Evolutionary conservation across 2,888 invertebrate genomes (phyloP).

Genomic region (Andrena marginata): DNA sequence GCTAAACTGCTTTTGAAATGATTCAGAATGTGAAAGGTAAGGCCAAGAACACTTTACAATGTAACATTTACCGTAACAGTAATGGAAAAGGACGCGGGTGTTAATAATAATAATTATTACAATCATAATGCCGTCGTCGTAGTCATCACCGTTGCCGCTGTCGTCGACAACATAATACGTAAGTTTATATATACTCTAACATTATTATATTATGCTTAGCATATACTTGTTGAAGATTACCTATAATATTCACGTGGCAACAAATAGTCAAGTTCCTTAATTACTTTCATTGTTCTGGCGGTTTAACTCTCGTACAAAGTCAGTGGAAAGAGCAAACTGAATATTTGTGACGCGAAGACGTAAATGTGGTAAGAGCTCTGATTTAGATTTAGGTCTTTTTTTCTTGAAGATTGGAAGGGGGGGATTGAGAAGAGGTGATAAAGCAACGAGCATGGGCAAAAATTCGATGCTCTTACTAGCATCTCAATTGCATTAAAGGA

Average conservation of each 20-base stretch:
- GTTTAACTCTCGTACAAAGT: constrained; percentile 81
- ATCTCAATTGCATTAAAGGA: not conserved
- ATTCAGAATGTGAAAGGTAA: constrained; percentile 22
- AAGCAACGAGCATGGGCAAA: not conserved
- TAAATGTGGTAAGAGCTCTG: constrained; percentile 2
- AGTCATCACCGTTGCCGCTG: constrained; percentile 71
- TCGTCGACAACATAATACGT: constrained; percentile 74
- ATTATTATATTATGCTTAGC: constrained; percentile 79
- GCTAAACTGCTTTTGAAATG: constrained; percentile 38
- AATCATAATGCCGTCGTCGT: constrained; percentile 69
- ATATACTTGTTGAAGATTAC: constrained; percentile 81
- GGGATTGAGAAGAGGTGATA: no score
- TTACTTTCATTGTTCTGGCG: constrained; percentile 84
- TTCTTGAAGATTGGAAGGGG: not conserved
- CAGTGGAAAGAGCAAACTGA: constrained; percentile 41
- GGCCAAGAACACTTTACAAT: constrained; percentile 6
- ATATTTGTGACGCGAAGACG: constrained; percentile 15
- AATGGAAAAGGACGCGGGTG: constrained; percentile 56
- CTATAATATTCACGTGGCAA: constrained; percentile 81
- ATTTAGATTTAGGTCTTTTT: constrained; percentile 17
- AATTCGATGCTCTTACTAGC: not conserved
- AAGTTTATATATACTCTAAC: constrained; percentile 74
- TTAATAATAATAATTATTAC: constrained; percentile 53
- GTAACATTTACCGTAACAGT: constrained; percentile 38
- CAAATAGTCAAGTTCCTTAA: constrained; percentile 81